phyloP scores from a whole-genome alignment of 2,113 vertebrate genomes.

The Tapirus terrestris region DNA sequence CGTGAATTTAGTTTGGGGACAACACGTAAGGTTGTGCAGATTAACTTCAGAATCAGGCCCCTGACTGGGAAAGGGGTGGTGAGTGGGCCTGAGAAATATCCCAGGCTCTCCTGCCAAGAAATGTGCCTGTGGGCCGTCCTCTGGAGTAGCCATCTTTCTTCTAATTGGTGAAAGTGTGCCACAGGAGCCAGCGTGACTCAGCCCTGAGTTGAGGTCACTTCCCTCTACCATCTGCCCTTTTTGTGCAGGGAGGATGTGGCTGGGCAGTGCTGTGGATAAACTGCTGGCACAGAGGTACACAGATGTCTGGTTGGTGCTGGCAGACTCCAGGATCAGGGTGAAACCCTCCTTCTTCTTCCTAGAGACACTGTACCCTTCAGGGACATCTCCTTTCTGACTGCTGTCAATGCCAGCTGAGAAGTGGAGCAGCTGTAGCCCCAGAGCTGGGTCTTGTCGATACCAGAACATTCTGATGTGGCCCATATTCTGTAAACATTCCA shows the following conservation, averaged over 20 bases:
- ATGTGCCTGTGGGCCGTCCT: fast-evolving
- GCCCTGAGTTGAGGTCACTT: neutral
- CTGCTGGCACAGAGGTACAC: conserved; percentile 71
- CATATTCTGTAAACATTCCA: conserved; percentile 14
- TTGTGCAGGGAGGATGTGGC: conserved; percentile 72
- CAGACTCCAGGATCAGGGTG: conserved; percentile 65
- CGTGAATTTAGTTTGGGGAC: neutral
- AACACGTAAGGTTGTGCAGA: fast-evolving
- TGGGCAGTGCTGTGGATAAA: conserved; percentile 71
- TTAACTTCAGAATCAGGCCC: neutral
- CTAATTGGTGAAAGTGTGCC: fast-evolving
- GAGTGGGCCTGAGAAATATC: neutral
- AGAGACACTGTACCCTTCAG: neutral
- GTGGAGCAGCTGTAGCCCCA: conserved; percentile 51
- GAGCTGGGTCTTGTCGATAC: conserved; percentile 57
- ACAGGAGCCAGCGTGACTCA: neutral
- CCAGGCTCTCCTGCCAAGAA: neutral
- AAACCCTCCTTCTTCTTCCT: fast-evolving
- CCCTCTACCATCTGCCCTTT: neutral
- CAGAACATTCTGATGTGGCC: conserved; percentile 20
- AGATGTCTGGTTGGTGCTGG: conserved; percentile 63
- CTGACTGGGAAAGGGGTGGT: neutral
- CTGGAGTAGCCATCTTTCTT: neutral
- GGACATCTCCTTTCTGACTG: neutral
- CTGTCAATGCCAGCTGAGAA: fast-evolving